phyloP scores from a whole-genome alignment of 1,140 invertebrate species.

The Lordiphosa stackelbergi region DNA sequence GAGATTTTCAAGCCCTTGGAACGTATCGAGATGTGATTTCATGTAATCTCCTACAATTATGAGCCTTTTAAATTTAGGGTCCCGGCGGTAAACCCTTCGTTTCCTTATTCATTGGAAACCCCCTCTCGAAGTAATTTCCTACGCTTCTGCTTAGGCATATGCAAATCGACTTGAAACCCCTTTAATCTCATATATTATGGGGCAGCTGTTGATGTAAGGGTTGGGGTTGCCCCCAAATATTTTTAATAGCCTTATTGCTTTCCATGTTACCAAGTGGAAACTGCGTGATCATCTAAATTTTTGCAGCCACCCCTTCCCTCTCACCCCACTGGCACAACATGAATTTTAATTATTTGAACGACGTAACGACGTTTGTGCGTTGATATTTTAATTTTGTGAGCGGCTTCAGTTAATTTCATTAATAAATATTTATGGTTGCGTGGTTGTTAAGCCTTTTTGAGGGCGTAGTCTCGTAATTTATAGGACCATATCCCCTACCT shows the following conservation, averaged over 20 bases:
- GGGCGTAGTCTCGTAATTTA: constrained; percentile 31
- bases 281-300: constrained; percentile 39
- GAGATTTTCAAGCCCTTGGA: too few relatives aligned
- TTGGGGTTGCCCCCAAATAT: constrained; percentile 10
- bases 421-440: constrained; percentile 71
- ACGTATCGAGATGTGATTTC: too few relatives aligned
- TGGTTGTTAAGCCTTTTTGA: too few relatives aligned
- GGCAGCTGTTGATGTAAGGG: constrained; percentile 9
- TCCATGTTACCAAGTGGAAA: constrained; percentile 12
- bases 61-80: too few relatives aligned
- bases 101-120: not conserved
- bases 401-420: constrained; percentile 67
- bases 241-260: constrained; percentile 38
- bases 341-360: constrained; percentile 69
- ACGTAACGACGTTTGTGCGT: constrained; percentile 22
- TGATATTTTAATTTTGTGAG: constrained; percentile 61
- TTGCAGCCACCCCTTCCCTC: constrained; percentile 1
- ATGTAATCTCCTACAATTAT: too few relatives aligned
- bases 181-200: constrained; percentile 4
- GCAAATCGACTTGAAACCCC: constrained; percentile 1
- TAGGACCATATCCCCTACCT: constrained; percentile 12
- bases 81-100: too few relatives aligned
- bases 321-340: constrained; percentile 26
- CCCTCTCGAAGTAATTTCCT: not conserved
- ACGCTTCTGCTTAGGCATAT: not conserved